Evolutionary conservation across 1,140 invertebrate species (phyloP).

Genomic region (Mactra quadrangularis): DNA sequence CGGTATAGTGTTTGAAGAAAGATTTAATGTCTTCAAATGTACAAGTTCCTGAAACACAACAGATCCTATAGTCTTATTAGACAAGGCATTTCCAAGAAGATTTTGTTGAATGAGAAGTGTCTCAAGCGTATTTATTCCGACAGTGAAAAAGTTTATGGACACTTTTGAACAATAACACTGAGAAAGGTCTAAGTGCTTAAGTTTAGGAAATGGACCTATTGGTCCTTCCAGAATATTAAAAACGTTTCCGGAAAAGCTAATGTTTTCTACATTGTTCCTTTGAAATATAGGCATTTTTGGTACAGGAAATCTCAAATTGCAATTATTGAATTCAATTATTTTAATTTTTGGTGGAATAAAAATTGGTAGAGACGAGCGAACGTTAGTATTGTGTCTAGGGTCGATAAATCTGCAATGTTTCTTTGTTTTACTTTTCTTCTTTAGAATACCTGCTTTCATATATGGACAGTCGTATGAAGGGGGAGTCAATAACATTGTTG

Average conservation of each 20-base stretch:
- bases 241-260: constrained; percentile 1
- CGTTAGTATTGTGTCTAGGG: not conserved
- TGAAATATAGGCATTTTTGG: not conserved
- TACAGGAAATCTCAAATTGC: not conserved
- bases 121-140: not conserved
- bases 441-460: not conserved
- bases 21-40: constrained; percentile 28
- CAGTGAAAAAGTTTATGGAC: no score
- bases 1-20: constrained; percentile 27
- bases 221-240: not conserved
- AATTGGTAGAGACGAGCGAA: not conserved
- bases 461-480: not conserved
- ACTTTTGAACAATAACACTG: not conserved
- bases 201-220: constrained; percentile 1
- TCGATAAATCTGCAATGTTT: not conserved
- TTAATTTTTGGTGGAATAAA: not conserved
- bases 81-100: constrained; percentile 8
- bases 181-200: constrained; percentile 30
- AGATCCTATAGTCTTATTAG: not conserved
- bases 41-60: constrained; percentile 2
- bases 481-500: not conserved
- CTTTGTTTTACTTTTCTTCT: not conserved
- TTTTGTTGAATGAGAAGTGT: constrained; percentile 29
- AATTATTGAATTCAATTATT: not conserved
- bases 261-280: not conserved